These are phyloP conservation scores for Hozukius guyotensis DNA, from an alignment of 2,797 vertebrate genomes.

Conservation along the genomic window DNA sequence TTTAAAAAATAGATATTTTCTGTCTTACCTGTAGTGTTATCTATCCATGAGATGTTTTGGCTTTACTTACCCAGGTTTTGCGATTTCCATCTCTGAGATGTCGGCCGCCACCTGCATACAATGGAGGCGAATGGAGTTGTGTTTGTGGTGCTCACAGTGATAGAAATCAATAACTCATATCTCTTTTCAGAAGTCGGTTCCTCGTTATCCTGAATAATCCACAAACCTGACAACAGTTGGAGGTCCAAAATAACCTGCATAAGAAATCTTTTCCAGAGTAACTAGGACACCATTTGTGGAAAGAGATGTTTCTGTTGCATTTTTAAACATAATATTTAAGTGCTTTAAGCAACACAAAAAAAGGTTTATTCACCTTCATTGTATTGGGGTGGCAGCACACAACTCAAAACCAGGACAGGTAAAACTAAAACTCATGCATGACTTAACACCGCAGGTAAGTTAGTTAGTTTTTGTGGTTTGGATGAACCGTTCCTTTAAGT, in stretches of 20 bases:
- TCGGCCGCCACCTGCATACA: neutral
- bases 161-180: neutral
- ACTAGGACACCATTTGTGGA: conserved; percentile 1
- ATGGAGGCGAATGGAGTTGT: neutral
- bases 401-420: neutral
- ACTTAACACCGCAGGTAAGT: neutral
- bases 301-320: neutral
- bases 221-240: neutral
- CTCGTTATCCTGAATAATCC: conserved; percentile 1
- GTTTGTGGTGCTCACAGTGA: neutral
- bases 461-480: neutral
- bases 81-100: neutral
- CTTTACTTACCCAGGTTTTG: neutral
- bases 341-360: neutral
- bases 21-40: neutral
- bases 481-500: neutral
- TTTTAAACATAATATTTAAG: neutral
- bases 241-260: neutral
- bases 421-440: neutral
- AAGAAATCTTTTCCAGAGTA: neutral
- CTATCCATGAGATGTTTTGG: neutral
- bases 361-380: neutral
- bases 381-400: neutral
- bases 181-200: neutral
- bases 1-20: neutral